phyloP scores from a whole-genome alignment of 2,888 invertebrate species.

The Drosophila pegasa region DNA sequence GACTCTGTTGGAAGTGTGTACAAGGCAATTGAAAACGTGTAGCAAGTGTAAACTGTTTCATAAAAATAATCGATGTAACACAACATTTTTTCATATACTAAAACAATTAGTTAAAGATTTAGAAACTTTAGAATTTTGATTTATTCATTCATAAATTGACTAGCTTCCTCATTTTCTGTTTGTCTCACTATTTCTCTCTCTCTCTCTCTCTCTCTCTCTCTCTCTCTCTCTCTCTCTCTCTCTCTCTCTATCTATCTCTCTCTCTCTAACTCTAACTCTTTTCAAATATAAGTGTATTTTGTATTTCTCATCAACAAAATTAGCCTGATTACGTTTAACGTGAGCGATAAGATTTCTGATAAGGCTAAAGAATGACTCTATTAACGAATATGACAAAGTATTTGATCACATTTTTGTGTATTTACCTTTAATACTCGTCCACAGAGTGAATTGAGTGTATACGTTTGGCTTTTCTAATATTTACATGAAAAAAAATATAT shows the following conservation, averaged over 20 bases:
- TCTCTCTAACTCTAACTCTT: too few species aligned
- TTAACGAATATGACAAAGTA: slow-evolving; percentile 2
- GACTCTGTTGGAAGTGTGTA: neutral
- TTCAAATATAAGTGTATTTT: neutral
- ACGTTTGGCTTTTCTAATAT: neutral
- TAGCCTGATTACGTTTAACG: neutral
- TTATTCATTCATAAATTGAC: too few species aligned
- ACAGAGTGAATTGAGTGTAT: neutral
- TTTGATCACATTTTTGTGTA: neutral
- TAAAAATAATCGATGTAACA: too few species aligned
- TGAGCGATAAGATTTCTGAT: neutral
- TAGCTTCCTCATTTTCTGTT: too few species aligned
- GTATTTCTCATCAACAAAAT: neutral
- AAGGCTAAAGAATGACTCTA: slow-evolving; percentile 4
- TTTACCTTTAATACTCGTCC: neutral
- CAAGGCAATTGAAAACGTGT: too few species aligned
- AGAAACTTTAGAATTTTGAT: too few species aligned
- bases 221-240: neutral
- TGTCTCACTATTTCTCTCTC: too few species aligned
- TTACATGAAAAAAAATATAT: neutral
- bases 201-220: neutral
- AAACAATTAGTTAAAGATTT: too few species aligned
- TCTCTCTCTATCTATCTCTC: too few species aligned
- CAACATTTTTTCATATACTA: too few species aligned
- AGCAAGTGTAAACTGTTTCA: too few species aligned